Conservation (phyloP, 2,888 invertebrate genomes). For the Myopa testacea region DNA sequence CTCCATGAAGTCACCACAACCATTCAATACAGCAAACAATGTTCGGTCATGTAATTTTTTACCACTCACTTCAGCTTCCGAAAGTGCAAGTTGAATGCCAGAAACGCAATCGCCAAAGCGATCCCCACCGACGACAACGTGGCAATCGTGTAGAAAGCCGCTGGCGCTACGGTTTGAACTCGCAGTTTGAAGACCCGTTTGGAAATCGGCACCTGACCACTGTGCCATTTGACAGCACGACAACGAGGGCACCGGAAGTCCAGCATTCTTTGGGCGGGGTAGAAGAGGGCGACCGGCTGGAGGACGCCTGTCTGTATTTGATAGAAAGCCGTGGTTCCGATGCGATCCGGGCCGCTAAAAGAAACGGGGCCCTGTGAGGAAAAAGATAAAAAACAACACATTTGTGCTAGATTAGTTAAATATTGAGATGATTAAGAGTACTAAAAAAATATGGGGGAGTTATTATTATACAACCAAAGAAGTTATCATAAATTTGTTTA, state of each 20-base stretch:
- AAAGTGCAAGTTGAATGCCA: slow-evolving; percentile 86
- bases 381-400: slow-evolving; percentile 8
- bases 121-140: slow-evolving; percentile 81
- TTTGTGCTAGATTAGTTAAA: neutral
- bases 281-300: slow-evolving; percentile 79
- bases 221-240: slow-evolving; percentile 77
- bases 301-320: slow-evolving; percentile 87
- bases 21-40: no score
- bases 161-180: slow-evolving; percentile 81
- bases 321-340: slow-evolving; percentile 87
- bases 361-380: slow-evolving; percentile 84
- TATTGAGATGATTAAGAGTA: neutral
- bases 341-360: slow-evolving; percentile 88
- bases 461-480: no score
- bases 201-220: slow-evolving; percentile 84
- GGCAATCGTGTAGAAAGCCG: slow-evolving; percentile 80
- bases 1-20: no score
- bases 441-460: no score
- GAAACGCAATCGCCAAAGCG: slow-evolving; percentile 78
- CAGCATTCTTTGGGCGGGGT: slow-evolving; percentile 73
- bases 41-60: neutral
- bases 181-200: slow-evolving; percentile 79
- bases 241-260: slow-evolving; percentile 80
- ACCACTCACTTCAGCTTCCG: slow-evolving; percentile 80
- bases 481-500: neutral